These are phyloP conservation scores for Ranitomeya imitator DNA, from an alignment of 2,113 vertebrate species.

Conservation along the genomic window DNA sequence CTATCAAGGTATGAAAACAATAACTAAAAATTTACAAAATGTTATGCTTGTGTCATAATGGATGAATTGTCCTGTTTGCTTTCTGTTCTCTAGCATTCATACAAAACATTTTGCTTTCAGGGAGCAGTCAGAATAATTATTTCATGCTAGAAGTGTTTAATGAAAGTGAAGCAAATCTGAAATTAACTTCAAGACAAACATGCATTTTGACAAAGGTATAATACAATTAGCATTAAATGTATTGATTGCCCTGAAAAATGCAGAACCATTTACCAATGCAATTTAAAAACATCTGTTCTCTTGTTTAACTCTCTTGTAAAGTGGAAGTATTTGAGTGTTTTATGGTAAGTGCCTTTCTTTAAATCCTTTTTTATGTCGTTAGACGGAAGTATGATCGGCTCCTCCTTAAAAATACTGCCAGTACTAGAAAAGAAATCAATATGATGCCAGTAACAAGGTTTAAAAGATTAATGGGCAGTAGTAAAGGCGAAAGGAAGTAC, in stretches of 20 bases:
- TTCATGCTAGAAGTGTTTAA: slow-evolving; percentile 59
- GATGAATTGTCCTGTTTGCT: slow-evolving; percentile 16
- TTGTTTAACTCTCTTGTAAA: slow-evolving; percentile 67
- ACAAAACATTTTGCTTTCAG: slow-evolving; percentile 59
- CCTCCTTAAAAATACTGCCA: slow-evolving; percentile 63
- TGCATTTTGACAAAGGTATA: slow-evolving; percentile 65
- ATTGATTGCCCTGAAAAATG: slow-evolving; percentile 65
- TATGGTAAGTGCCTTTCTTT: slow-evolving; percentile 63
- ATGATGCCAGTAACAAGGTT: slow-evolving; percentile 61
- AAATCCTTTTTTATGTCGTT: slow-evolving; percentile 64
- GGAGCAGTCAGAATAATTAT: slow-evolving; percentile 57
- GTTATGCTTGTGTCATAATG: neutral
- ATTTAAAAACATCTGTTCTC: slow-evolving; percentile 63
- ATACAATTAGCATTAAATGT: slow-evolving; percentile 67
- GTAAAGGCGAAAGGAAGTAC: slow-evolving; percentile 60
- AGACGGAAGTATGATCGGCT: slow-evolving; percentile 63
- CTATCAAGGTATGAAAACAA: too few relatives aligned
- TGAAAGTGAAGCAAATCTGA: slow-evolving; percentile 66
- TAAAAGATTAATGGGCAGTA: slow-evolving; percentile 65
- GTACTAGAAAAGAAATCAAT: slow-evolving; percentile 63
- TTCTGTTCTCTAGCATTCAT: slow-evolving; percentile 55
- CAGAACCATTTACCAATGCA: slow-evolving; percentile 59
- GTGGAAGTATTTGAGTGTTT: slow-evolving; percentile 68
- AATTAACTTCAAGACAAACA: slow-evolving; percentile 67
- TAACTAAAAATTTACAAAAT: neutral